Percentiles rank a stretch among this genome's conserved stretches.
Conservation (phyloP, 1,140 invertebrate genomes). For the Conus betulinus region DNA sequence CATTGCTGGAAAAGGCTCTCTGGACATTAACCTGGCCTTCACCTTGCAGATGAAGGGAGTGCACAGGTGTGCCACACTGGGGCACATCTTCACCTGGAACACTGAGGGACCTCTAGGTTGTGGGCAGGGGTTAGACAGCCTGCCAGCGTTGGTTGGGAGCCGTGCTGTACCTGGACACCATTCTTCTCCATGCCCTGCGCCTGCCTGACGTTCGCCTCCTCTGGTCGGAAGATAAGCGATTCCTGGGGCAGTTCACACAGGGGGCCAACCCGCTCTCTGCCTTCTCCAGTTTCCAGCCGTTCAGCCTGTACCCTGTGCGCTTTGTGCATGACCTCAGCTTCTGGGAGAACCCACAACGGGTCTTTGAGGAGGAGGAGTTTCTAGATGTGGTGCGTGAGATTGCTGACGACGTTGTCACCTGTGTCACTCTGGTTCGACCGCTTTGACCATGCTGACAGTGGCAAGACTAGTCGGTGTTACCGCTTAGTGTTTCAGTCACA, state of each 20-base stretch:
- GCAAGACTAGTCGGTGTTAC: slow-evolving; percentile 67
- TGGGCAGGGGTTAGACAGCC: neutral
- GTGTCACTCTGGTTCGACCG: slow-evolving; percentile 63
- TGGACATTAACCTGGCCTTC: neutral
- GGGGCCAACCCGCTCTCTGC: neutral
- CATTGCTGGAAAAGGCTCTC: neutral
- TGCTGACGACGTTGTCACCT: slow-evolving; percentile 58
- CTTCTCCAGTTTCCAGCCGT: slow-evolving; percentile 37
- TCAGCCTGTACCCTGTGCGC: slow-evolving; percentile 65
- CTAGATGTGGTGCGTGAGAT: slow-evolving; percentile 64
- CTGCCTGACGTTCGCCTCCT: slow-evolving; percentile 54
- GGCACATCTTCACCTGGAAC: neutral
- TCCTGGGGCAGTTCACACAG: slow-evolving; percentile 51
- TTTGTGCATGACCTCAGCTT: slow-evolving; percentile 73
- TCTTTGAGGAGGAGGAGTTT: slow-evolving; percentile 63
- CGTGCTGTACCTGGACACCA: slow-evolving; percentile 51
- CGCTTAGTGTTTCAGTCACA: slow-evolving; percentile 69
- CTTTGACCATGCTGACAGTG: slow-evolving; percentile 47
- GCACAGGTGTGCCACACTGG: neutral
- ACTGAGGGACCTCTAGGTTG: too few relatives aligned
- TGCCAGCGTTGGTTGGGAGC: neutral
- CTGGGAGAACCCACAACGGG: slow-evolving; percentile 62
- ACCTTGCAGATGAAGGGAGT: neutral
- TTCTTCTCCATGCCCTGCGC: slow-evolving; percentile 36
- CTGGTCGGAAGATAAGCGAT: slow-evolving; percentile 53